Conservation (phyloP, 2,113 vertebrate genomes). For the Gavialis gangeticus region DNA sequence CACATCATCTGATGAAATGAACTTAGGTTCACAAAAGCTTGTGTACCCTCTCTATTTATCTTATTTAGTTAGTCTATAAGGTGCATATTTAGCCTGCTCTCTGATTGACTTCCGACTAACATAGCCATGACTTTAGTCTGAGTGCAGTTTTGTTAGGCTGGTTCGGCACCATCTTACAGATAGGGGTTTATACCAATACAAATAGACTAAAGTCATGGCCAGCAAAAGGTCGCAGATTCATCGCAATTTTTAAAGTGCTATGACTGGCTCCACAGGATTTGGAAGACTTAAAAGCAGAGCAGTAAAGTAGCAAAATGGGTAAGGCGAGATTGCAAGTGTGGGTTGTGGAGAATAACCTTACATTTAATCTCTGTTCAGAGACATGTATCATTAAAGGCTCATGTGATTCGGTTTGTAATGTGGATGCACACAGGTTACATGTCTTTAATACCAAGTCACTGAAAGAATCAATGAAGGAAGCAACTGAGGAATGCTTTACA, state of each 20-base stretch:
- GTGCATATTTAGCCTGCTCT: too few species aligned
- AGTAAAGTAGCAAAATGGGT: conserved; percentile 24
- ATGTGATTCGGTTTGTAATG: conserved; percentile 10
- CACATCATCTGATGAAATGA: too few species aligned
- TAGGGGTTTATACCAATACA: background rate
- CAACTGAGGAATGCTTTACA: background rate
- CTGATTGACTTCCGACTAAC: too few species aligned
- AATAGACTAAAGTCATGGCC: conserved; percentile 10
- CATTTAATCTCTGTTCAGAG: conserved; percentile 48
- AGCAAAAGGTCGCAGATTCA: background rate
- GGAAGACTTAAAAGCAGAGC: conserved; percentile 26
- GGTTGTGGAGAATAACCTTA: conserved; percentile 33
- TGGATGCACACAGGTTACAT: background rate
- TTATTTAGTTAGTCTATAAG: too few species aligned
- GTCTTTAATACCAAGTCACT: background rate
- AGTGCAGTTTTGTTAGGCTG: background rate
- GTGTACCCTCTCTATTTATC: too few species aligned
- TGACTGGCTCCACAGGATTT: conserved; percentile 21
- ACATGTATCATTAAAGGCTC: conserved; percentile 64
- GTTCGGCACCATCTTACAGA: background rate
- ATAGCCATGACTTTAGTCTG: too few species aligned
- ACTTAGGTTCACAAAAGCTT: too few species aligned
- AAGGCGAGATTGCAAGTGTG: conserved; percentile 48
- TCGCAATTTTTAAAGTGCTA: conserved; percentile 18
- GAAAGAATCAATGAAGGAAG: background rate